A percentile compares a stretch with the other conserved stretches of the same genome.
Evolutionary conservation across 2,113 vertebrate species (phyloP).

Genomic region (Lycocorax pyrrhopterus): DNA sequence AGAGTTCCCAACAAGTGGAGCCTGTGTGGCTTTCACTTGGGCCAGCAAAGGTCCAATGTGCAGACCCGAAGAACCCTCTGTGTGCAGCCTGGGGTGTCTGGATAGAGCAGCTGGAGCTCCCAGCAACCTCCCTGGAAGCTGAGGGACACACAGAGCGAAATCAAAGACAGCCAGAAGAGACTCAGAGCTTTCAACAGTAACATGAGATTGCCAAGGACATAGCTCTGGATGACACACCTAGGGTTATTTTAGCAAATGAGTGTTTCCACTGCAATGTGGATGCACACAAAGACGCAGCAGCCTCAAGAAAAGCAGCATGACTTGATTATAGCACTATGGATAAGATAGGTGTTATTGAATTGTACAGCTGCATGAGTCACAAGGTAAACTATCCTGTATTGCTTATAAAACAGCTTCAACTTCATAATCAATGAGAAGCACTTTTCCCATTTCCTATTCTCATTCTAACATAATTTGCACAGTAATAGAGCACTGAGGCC

Average conservation of each 20-base stretch:
- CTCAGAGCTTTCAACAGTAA: neutral
- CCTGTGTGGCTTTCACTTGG: neutral
- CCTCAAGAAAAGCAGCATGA: neutral
- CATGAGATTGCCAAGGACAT: neutral
- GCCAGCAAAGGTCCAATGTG: neutral
- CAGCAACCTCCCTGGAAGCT: neutral
- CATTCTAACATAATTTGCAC: neutral
- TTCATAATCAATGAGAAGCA: neutral
- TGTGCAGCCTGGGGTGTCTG: neutral
- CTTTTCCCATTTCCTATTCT: neutral
- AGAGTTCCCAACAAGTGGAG: neutral
- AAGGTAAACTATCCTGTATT: neutral
- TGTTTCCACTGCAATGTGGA: neutral
- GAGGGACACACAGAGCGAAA: neutral
- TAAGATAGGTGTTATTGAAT: neutral
- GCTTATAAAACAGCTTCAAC: neutral
- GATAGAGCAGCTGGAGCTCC: neutral
- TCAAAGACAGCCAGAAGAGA: neutral
- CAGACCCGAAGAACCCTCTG: neutral
- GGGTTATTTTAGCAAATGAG: conserved; percentile 33
- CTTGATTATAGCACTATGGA: neutral
- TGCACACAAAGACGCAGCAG: neutral
- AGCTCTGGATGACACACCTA: conserved; percentile 9
- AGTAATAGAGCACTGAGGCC: neutral
- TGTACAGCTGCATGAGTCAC: neutral